Evolutionary conservation across 1,140 invertebrate species (phyloP).

Genomic region (Temnothorax nylanderi): DNA sequence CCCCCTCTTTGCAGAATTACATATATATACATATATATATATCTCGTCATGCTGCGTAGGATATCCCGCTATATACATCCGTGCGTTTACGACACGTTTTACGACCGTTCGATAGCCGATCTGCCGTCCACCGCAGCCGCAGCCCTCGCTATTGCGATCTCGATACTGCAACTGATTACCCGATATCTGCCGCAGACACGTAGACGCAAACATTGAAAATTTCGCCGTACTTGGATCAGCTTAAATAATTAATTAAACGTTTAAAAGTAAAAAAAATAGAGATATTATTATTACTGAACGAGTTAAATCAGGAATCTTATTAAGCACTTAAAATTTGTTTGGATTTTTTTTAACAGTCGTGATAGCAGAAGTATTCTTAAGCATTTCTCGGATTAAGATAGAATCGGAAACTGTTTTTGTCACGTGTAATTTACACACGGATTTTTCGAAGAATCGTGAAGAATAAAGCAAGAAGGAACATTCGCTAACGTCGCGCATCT

Average conservation of each 20-base stretch:
- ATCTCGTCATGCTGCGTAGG: constrained; percentile 53
- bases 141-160: constrained; percentile 24
- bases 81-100: constrained; percentile 44
- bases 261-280: not conserved
- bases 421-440: not conserved
- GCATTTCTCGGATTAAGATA: not conserved
- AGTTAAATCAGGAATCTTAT: not conserved
- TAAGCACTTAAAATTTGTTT: not conserved
- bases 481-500: not conserved
- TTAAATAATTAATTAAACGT: not conserved
- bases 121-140: constrained; percentile 16
- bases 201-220: constrained; percentile 11
- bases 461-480: not conserved
- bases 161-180: constrained; percentile 21
- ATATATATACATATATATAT: constrained; percentile 41
- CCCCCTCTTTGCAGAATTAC: constrained; percentile 47
- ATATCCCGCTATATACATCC: constrained; percentile 68
- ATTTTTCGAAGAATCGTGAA: not conserved
- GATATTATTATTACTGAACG: not conserved
- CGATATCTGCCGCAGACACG: constrained; percentile 12
- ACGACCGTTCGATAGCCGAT: constrained; percentile 36
- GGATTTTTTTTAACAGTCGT: not conserved
- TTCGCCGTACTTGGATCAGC: not conserved
- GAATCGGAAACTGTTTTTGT: not conserved
- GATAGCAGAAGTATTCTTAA: not conserved